Base-by-base conservation (phyloP, 1,140 invertebrate species). In the Drosophila elegans region DNA sequence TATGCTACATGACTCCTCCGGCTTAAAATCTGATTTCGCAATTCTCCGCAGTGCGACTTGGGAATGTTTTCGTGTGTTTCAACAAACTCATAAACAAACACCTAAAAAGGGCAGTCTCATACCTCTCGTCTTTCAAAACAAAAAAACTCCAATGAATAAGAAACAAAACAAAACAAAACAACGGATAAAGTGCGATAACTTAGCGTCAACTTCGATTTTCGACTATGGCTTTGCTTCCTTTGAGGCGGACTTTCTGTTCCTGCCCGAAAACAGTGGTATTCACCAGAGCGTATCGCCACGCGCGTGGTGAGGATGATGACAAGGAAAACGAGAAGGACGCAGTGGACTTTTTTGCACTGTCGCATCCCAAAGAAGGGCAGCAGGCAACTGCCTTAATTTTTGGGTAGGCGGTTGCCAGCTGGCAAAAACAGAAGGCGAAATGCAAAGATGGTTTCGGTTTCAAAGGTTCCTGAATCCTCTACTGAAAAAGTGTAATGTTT, bases 351-450 rank as follows among this genome's bases (percentile, higher is more conserved):
- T 44, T 34, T 62, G 60, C 41, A 38, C 63, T 62, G 64, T 46
- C 55, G 74, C 68, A 74, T 68, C 71, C 71, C 75, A 85, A 86
- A 86, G 88, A 86, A 88, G 69, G 83, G 69, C 78, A 82, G 62
- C 62, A n/a, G 16, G 16, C 16, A 21, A n/a, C 34, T 39, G 11
- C 16, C 32, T 60, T 32, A 16, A 27, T 13, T 60, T 77, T 76
- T 16, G 34, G 73, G 74, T 74, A 75, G 71, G 73, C 71, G 53
- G 11, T 25, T 56, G 16, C 64, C 63, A 56, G n/a, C 53, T 42
- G 32, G n/a, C n/a, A 42, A 44, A n/a, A 36, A 11, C 25, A 21
- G 29, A 36, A 34, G 25, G 21, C 32, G 25, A 38, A 13, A 13
- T 45, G 6, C 5, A 12, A 10, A 39, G 25, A 13, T 49, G 27